A percentile compares a stretch with the other conserved stretches of the same genome.
These are phyloP conservation scores for Thymelicus lineola DNA, from an alignment of 2,888 invertebrate genomes.

Conservation along the genomic window DNA sequence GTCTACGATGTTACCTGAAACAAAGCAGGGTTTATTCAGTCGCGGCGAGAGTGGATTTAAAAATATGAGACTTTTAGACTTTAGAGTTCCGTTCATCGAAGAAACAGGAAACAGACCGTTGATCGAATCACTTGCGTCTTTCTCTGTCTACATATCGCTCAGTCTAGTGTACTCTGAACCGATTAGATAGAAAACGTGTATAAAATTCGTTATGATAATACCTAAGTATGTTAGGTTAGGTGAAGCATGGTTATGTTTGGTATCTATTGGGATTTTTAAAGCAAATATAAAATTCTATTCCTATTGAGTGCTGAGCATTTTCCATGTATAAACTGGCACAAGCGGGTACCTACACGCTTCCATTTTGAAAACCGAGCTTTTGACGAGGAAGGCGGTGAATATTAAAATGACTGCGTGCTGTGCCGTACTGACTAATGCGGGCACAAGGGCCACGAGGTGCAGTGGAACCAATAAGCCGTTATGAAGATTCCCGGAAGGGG, in stretches of 20 bases:
- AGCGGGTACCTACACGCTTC: too few relatives aligned
- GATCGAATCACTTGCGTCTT: background rate
- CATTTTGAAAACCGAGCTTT: too few relatives aligned
- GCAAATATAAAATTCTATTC: too few relatives aligned
- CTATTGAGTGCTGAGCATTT: too few relatives aligned
- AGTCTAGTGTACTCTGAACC: background rate
- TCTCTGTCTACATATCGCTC: background rate
- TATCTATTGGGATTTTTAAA: too few relatives aligned
- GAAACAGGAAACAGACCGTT: background rate
- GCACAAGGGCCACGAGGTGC: background rate
- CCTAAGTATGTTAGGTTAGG: too few relatives aligned
- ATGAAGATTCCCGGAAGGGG: slow-evolving; percentile 10
- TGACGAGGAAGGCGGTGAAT: background rate
- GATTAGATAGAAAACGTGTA: background rate
- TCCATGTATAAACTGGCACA: too few relatives aligned
- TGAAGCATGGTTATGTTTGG: too few relatives aligned
- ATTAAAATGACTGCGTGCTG: background rate
- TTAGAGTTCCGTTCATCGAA: background rate
- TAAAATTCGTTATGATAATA: too few relatives aligned
- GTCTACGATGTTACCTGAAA: slow-evolving; percentile 4
- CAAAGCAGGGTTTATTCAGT: slow-evolving; percentile 4
- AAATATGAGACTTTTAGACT: background rate
- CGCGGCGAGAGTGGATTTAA: background rate
- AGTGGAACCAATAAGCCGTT: slow-evolving; percentile 7
- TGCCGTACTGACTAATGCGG: background rate